Evolutionary conservation across 2,888 invertebrate genomes (phyloP), one percentile per base, ranked within the genome.

Genomic region (Coenonympha arcania): DNA sequence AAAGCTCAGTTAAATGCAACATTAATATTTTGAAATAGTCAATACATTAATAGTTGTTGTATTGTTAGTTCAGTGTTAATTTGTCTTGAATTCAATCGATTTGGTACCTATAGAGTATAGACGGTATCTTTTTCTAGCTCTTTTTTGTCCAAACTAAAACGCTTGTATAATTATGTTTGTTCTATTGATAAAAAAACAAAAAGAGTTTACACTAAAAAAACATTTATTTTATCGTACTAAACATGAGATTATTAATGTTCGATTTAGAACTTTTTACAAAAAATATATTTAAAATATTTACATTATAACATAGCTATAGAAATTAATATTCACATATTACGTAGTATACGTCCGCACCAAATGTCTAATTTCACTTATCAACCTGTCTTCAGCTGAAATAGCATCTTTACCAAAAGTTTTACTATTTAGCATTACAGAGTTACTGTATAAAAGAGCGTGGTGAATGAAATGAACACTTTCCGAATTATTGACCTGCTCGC

Each of bases 371-470:
- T 71, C 68, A 33, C 54, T 60, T 19, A 75, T 48, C 43, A 82
- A 64, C 54, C 43, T 55, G 9, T 59, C 55, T 13, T 63, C 61
- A 6, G 50, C 52, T 20, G 57, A 61, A 18, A 61, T 48, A 28
- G 57, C 54, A 44, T 54, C 45, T 3, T 19, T 22, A 36, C 43
- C 5, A 15, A 64, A 30, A 58, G 60, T 50, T 51, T 69, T 66
- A 60, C 81, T 79, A 49, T 58, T 69, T 15, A 84, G 62, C 30
- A 82, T 59, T 33, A 62, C 58, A 19, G 55, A 48, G 52, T 81
- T 76, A 48, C 73, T 78, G 9, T 54, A 56, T 3, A 65, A 54
- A 20, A 81, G 51, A 0, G 76, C 68, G 61, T 75, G 78, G 0
- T 61, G 63, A 31, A 84, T 57, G 8, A 82, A 55, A 26, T 65